phyloP scores from a whole-genome alignment of 2,113 vertebrate genomes.

The Cebidichthys violaceus region DNA sequence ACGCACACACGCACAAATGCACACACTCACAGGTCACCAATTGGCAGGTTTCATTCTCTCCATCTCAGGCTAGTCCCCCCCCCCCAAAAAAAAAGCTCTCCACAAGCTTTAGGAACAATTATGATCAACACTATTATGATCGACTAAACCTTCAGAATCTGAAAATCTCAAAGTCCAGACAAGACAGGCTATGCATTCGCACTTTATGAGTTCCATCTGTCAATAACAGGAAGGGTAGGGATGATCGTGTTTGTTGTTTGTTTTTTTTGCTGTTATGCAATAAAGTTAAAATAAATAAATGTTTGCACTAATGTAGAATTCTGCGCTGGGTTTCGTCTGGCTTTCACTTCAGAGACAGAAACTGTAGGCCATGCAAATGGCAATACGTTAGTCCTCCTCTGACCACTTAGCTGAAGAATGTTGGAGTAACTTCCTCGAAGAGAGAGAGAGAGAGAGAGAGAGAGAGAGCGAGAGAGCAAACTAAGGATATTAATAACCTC shows the following conservation, averaged over 20 bases:
- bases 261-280: conserved; percentile 83
- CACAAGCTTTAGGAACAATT: conserved; percentile 13
- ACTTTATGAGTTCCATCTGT: conserved; percentile 86
- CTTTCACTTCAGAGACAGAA: conserved; percentile 68
- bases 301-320: conserved; percentile 79
- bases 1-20: conserved; percentile 19
- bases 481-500: conserved; percentile 47
- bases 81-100: conserved; percentile 42
- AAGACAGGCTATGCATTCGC: conserved; percentile 83
- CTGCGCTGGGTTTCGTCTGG: conserved; percentile 58
- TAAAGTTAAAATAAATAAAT: conserved; percentile 68
- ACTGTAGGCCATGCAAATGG: conserved; percentile 71
- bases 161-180: conserved; percentile 24
- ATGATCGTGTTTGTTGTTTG: conserved; percentile 43
- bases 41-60: conserved; percentile 49
- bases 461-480: conserved; percentile 50
- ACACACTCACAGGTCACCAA: conserved; percentile 33
- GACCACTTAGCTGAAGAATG: conserved; percentile 60
- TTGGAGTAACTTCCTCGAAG: conserved; percentile 50
- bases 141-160: conserved; percentile 42
- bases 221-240: conserved; percentile 66
- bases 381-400: conserved; percentile 56
- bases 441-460: conserved; percentile 44
- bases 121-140: conserved; percentile 31
- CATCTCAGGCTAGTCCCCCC: conserved; percentile 32